Evolutionary conservation across 2,113 vertebrate species (phyloP).

Genomic region (Anolis carolinensis): DNA sequence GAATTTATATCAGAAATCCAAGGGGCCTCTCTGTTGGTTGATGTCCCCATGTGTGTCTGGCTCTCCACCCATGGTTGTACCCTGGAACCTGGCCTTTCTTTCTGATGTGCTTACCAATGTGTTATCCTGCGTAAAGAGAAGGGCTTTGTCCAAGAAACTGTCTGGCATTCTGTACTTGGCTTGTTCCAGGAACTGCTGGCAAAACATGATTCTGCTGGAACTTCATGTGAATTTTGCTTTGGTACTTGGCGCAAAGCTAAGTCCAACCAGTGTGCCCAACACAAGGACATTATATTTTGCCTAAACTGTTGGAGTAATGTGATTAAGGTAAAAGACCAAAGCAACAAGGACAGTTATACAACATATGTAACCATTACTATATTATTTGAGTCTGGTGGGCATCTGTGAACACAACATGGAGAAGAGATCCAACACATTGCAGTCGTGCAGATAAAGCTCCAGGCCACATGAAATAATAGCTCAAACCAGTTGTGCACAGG

Average conservation of each 20-base stretch:
- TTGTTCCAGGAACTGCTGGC: background rate
- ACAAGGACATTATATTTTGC: background rate
- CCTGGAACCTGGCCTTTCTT: background rate
- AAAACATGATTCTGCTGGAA: background rate
- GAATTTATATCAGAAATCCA: background rate
- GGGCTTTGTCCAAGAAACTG: background rate
- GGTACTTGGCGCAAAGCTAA: background rate
- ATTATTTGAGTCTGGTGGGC: background rate
- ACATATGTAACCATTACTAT: background rate
- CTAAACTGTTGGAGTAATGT: background rate
- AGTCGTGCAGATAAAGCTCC: background rate
- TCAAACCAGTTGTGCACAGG: background rate
- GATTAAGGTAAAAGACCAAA: background rate
- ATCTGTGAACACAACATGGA: background rate
- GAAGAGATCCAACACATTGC: background rate
- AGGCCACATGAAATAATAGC: background rate
- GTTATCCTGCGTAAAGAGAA: background rate
- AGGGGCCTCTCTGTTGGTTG: background rate
- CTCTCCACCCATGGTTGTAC: background rate
- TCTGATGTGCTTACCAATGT: background rate
- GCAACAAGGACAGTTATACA: background rate
- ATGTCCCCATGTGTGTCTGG: background rate
- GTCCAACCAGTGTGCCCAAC: background rate
- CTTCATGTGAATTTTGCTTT: background rate
- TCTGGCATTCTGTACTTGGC: background rate